Percentiles rank a stretch among this genome's conserved stretches.
These are phyloP conservation scores for Caenorhabditis auriculariae DNA, from an alignment of 2,888 invertebrate species.

Conservation along the genomic window DNA sequence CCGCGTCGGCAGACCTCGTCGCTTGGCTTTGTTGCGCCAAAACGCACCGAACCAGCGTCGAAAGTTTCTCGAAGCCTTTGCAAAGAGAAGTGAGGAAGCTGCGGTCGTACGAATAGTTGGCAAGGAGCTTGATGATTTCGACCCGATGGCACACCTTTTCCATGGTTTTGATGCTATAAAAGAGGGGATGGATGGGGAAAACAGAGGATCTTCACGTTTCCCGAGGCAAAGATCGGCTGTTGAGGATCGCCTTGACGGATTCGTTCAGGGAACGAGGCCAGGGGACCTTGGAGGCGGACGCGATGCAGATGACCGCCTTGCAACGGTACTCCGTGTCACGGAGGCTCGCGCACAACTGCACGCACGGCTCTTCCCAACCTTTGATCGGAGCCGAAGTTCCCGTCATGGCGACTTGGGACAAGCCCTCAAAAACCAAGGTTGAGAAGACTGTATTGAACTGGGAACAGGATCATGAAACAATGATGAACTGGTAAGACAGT, in stretches of 20 bases:
- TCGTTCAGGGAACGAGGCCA: conserved; percentile 40
- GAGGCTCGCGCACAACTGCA: conserved; percentile 40
- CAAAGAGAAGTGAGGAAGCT: conserved; percentile 5
- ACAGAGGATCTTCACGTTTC: not conserved
- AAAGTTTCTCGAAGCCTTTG: conserved; percentile 3
- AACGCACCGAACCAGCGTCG: conserved; percentile 15
- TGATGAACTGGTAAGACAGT: too few relatives aligned
- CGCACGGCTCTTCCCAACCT: conserved; percentile 46
- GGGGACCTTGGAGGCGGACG: conserved; percentile 36
- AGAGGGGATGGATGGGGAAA: not conserved
- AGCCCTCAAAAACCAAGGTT: too few relatives aligned
- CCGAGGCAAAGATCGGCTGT: conserved; percentile 8
- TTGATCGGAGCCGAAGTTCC: conserved; percentile 13
- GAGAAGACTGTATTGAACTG: too few relatives aligned
- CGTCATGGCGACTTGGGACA: too few relatives aligned
- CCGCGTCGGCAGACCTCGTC: conserved; percentile 17
- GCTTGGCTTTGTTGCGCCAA: conserved; percentile 14
- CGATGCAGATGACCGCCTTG: conserved; percentile 42
- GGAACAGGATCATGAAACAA: too few relatives aligned
- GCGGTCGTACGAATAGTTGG: conserved; percentile 16
- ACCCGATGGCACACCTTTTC: conserved; percentile 35
- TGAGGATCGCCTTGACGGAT: conserved; percentile 26
- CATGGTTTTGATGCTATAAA: conserved; percentile 31
- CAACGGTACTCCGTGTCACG: conserved; percentile 35
- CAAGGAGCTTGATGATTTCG: conserved; percentile 35